These are phyloP conservation scores for Colistium nudipinnis DNA, from an alignment of 2,113 vertebrate species.

Conservation along the genomic window DNA sequence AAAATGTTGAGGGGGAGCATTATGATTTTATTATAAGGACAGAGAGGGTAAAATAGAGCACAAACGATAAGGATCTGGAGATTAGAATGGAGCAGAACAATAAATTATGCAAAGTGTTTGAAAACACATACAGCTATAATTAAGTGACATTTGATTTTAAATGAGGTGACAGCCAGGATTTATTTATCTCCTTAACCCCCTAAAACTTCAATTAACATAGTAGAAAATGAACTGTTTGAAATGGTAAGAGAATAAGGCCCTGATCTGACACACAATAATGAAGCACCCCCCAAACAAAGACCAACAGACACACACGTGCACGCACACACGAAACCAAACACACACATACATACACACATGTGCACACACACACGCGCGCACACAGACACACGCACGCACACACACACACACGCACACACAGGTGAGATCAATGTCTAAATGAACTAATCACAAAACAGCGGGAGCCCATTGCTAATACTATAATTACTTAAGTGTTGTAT, in stretches of 20 bases:
- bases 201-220: slow-evolving; percentile 77
- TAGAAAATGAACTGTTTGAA: slow-evolving; percentile 80
- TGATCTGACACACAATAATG: slow-evolving; percentile 64
- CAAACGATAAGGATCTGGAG: slow-evolving; percentile 79
- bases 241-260: slow-evolving; percentile 68
- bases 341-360: background rate
- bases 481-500: slow-evolving; percentile 50
- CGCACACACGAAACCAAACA: slow-evolving; percentile 13
- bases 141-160: slow-evolving; percentile 86
- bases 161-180: slow-evolving; percentile 79
- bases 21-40: slow-evolving; percentile 81
- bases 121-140: slow-evolving; percentile 85
- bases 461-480: slow-evolving; percentile 68
- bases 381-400: background rate
- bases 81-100: slow-evolving; percentile 83
- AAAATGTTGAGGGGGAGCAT: slow-evolving; percentile 68
- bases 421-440: slow-evolving; percentile 72
- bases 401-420: slow-evolving; percentile 5
- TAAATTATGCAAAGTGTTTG: slow-evolving; percentile 85
- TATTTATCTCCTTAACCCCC: slow-evolving; percentile 80
- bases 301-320: background rate
- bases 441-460: slow-evolving; percentile 70
- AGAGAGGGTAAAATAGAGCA: slow-evolving; percentile 70
- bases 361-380: no score
- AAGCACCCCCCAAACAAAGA: slow-evolving; percentile 26